phyloP scores from a whole-genome alignment of 2,888 invertebrate genomes.

The Drosophila kambysellisi region DNA sequence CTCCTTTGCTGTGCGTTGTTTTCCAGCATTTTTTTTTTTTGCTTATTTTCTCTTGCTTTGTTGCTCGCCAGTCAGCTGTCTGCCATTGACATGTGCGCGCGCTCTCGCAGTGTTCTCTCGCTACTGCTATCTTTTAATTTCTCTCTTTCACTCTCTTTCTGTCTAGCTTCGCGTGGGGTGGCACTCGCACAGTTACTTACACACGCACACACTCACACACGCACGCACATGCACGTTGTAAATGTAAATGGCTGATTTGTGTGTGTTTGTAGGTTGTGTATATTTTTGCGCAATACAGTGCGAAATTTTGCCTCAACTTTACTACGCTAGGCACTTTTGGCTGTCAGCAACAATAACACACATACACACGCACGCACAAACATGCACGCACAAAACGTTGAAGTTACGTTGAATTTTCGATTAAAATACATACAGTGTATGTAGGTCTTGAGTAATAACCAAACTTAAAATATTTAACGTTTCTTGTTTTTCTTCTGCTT shows the following conservation, averaged over 20 bases:
- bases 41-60: constrained; percentile 37
- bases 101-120: constrained; percentile 46
- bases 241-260: constrained; percentile 57
- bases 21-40: constrained; percentile 20
- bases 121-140: constrained; percentile 15
- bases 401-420: constrained; percentile 4
- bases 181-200: constrained; percentile 18
- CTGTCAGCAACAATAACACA: constrained; percentile 21
- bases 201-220: constrained; percentile 11
- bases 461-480: constrained; percentile 18
- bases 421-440: no score
- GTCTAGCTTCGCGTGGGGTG: constrained; percentile 39
- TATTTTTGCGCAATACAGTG: constrained; percentile 52
- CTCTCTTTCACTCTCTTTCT: constrained; percentile 13
- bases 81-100: constrained; percentile 75
- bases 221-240: constrained; percentile 41
- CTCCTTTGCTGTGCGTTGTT: constrained; percentile 29
- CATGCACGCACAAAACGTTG: background rate
- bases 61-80: constrained; percentile 70
- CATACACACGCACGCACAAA: background rate
- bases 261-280: constrained; percentile 42
- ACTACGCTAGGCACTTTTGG: constrained; percentile 41
- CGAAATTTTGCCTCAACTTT: constrained; percentile 53
- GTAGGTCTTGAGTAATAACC: constrained; percentile 20
- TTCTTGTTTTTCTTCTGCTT: constrained; percentile 10